Percentiles rank a stretch among this genome's conserved stretches.
Evolutionary conservation across 2,888 invertebrate genomes (phyloP).

Genomic region (Microctonus aethiopoides): DNA sequence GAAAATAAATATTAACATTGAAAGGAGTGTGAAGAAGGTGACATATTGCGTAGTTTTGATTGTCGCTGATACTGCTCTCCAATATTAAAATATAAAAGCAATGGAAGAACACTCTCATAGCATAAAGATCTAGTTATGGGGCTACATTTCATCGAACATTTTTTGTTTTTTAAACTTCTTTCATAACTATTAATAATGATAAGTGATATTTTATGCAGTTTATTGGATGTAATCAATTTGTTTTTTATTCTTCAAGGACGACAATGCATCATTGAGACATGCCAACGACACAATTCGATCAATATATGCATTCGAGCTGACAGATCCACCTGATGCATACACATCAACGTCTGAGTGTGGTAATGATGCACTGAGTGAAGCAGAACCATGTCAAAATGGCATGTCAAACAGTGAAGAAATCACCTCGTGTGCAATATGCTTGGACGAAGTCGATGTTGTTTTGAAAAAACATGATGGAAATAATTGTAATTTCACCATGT

Average conservation of each 20-base stretch:
- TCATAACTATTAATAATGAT: conserved; percentile 12
- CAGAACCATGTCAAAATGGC: conserved; percentile 51
- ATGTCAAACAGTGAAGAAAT: conserved; percentile 56
- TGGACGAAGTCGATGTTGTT: conserved; percentile 71
- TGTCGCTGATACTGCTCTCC: conserved; percentile 64
- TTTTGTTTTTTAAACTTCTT: no score
- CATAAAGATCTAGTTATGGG: conserved; percentile 56
- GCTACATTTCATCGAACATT: conserved; percentile 63
- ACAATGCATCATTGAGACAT: conserved; percentile 69
- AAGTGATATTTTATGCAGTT: neutral
- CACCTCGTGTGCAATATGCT: conserved; percentile 71
- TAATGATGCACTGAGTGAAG: conserved; percentile 50
- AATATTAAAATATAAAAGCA: conserved; percentile 45
- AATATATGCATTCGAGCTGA: conserved; percentile 68
- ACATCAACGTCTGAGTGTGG: conserved; percentile 48
- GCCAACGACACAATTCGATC: conserved; percentile 69
- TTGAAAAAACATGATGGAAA: conserved; percentile 71
- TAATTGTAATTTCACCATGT: conserved; percentile 69
- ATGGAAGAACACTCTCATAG: conserved; percentile 64
- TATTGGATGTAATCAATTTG: neutral
- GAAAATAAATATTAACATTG: neutral
- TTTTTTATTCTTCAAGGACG: conserved; percentile 66
- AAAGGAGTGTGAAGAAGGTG: conserved; percentile 62
- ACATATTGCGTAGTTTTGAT: conserved; percentile 51
- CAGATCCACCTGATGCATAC: conserved; percentile 60